Percentiles rank a stretch among this genome's conserved stretches.
phyloP scores from a whole-genome alignment of 2,888 invertebrate species.

The Penaeus monodon region DNA sequence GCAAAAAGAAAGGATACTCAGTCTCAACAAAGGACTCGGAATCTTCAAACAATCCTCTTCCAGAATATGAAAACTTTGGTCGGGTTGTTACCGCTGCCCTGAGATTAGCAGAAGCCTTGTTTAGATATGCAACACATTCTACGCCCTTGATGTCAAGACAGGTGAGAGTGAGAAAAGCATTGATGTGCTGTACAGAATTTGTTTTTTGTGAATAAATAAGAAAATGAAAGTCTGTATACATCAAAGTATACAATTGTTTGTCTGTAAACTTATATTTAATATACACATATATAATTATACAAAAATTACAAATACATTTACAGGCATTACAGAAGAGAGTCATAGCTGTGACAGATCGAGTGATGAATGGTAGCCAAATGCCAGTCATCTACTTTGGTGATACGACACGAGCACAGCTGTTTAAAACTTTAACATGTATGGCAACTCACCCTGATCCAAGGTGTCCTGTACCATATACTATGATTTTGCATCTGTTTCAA shows the following conservation, averaged over 20 bases:
- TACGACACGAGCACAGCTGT: conserved; percentile 23
- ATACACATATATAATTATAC: no score
- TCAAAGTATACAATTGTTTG: not conserved
- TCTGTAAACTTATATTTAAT: no score
- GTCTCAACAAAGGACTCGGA: not conserved
- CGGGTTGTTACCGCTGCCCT: conserved; percentile 23
- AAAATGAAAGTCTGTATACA: not conserved
- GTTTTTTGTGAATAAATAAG: not conserved
- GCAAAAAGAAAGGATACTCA: conserved; percentile 40
- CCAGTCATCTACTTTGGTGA: conserved; percentile 4
- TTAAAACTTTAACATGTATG: conserved; percentile 28
- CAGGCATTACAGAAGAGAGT: conserved; percentile 26
- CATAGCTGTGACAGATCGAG: conserved; percentile 4
- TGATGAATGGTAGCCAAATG: not conserved
- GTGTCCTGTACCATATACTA: conserved; percentile 20
- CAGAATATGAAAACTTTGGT: conserved; percentile 1
- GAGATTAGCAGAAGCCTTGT: conserved; percentile 24
- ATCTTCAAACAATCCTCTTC: not conserved
- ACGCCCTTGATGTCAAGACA: conserved; percentile 5
- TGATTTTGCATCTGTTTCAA: conserved; percentile 25
- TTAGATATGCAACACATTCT: conserved; percentile 36
- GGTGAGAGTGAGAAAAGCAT: not conserved
- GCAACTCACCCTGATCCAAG: conserved; percentile 28
- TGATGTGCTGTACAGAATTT: not conserved
- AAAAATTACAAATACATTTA: not conserved